Conservation (phyloP, 1,140 invertebrate genomes). For the Apis florea region DNA sequence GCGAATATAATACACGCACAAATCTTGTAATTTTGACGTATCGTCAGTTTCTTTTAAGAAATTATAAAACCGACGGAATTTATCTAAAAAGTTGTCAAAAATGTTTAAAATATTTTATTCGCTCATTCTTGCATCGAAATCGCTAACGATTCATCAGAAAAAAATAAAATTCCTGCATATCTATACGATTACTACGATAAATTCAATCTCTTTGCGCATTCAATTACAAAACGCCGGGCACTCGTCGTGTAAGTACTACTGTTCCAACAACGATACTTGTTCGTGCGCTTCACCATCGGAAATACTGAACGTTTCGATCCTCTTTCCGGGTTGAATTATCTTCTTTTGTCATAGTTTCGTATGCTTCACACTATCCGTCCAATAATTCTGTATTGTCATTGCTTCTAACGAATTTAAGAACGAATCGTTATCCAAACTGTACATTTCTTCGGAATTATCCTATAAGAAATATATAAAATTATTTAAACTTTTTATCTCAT, state of each 20-base stretch:
- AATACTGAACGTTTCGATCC: constrained; percentile 60
- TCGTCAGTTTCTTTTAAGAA: neutral
- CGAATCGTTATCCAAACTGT: constrained; percentile 94
- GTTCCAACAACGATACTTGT: constrained; percentile 62
- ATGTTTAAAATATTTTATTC: constrained; percentile 32
- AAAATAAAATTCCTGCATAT: constrained; percentile 10
- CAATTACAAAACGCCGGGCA: constrained; percentile 27
- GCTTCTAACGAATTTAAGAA: constrained; percentile 94
- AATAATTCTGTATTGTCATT: constrained; percentile 96
- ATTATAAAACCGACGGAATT: neutral
- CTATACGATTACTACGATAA: constrained; percentile 14
- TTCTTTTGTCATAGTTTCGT: constrained; percentile 88
- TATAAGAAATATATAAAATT: constrained; percentile 66
- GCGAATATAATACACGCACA: constrained; percentile 12
- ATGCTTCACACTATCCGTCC: constrained; percentile 95
- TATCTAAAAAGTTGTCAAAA: constrained; percentile 9
- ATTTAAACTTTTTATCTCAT: too few relatives aligned
- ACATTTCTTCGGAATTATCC: constrained; percentile 96
- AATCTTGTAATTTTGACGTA: constrained; percentile 38
- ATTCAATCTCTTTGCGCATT: constrained; percentile 2
- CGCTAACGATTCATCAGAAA: constrained; percentile 19
- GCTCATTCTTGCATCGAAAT: neutral
- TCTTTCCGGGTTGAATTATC: constrained; percentile 59
- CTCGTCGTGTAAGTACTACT: constrained; percentile 56
- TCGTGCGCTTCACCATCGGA: constrained; percentile 61